phyloP scores from a whole-genome alignment of 1,140 invertebrate genomes.

The Sitobion miscanthi region DNA sequence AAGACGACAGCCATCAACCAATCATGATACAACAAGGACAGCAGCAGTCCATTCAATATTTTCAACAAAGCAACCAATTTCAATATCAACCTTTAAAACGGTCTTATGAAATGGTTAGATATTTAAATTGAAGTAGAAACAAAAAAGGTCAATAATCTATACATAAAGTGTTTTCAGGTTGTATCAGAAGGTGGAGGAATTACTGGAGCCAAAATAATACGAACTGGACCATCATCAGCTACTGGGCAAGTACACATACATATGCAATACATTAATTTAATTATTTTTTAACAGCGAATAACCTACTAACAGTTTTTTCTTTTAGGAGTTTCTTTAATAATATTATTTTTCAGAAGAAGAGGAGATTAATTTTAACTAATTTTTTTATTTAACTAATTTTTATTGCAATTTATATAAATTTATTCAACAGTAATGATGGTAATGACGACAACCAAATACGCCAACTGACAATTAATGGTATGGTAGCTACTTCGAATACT shows the following conservation, averaged over 20 bases:
- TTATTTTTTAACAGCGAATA: neutral
- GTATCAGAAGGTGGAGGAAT: conserved; percentile 52
- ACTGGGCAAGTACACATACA: conserved; percentile 41
- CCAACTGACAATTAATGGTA: conserved; percentile 52
- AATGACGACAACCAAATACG: conserved; percentile 50
- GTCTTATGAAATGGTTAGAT: conserved; percentile 51
- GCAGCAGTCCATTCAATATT: conserved; percentile 51
- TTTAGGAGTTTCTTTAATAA: neutral
- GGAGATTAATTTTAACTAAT: neutral
- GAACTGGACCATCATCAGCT: conserved; percentile 45
- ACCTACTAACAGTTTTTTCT: conserved; percentile 8
- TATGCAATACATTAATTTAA: neutral
- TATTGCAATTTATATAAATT: conserved; percentile 42
- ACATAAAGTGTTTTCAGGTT: conserved; percentile 10
- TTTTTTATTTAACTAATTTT: conserved; percentile 42
- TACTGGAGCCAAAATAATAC: conserved; percentile 48
- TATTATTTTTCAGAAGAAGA: conserved; percentile 50
- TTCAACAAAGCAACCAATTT: conserved; percentile 53
- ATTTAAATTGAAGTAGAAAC: neutral
- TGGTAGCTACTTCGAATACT: conserved; percentile 40
- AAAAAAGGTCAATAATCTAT: neutral
- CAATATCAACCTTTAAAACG: conserved; percentile 51
- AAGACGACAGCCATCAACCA: conserved; percentile 45
- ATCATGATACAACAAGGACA: conserved; percentile 54
- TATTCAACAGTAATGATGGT: conserved; percentile 41